These are phyloP conservation scores for Bettongia penicillata DNA, from an alignment of 2,113 vertebrate genomes.

Conservation along the genomic window DNA sequence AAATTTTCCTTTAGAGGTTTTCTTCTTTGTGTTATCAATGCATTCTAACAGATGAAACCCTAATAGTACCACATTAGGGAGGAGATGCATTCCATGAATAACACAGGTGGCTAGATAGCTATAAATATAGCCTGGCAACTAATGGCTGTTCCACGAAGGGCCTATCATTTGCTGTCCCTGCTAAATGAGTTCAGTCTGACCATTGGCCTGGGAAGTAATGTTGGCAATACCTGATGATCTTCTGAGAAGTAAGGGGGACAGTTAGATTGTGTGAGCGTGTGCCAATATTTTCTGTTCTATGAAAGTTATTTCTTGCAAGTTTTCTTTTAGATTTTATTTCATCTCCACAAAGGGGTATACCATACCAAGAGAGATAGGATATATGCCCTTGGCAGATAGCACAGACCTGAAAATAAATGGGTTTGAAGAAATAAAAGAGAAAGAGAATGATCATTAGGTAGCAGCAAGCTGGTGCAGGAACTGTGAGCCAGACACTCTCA, in stretches of 20 bases:
- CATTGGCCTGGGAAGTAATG: not conserved
- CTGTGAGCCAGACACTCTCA: conserved; percentile 72
- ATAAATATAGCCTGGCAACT: not conserved
- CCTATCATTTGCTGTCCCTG: not conserved
- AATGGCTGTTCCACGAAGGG: conserved; percentile 28
- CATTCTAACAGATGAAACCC: conserved; percentile 17
- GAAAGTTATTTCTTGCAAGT: conserved; percentile 49
- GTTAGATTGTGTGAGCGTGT: not conserved
- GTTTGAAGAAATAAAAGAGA: conserved; percentile 75
- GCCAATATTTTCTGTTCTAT: not conserved
- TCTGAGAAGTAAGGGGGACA: not conserved
- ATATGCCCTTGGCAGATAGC: conserved; percentile 59
- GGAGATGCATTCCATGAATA: not conserved
- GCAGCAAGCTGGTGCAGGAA: conserved; percentile 78
- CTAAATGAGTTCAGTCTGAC: conserved; percentile 21
- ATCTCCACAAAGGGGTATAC: conserved; percentile 17
- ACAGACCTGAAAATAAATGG: conserved; percentile 68
- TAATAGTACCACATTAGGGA: not conserved
- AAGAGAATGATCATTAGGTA: conserved; percentile 75
- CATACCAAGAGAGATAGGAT: conserved; percentile 51
- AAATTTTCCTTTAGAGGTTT: conserved; percentile 17
- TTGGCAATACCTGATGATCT: not conserved
- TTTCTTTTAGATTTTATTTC: conserved; percentile 53
- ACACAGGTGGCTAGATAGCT: not conserved
- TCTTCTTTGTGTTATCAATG: conserved; percentile 9